A percentile compares a stretch with the other conserved stretches of the same genome.
These are phyloP conservation scores for Vesta saturnalis DNA, from an alignment of 2,888 invertebrate genomes.

Conservation along the genomic window DNA sequence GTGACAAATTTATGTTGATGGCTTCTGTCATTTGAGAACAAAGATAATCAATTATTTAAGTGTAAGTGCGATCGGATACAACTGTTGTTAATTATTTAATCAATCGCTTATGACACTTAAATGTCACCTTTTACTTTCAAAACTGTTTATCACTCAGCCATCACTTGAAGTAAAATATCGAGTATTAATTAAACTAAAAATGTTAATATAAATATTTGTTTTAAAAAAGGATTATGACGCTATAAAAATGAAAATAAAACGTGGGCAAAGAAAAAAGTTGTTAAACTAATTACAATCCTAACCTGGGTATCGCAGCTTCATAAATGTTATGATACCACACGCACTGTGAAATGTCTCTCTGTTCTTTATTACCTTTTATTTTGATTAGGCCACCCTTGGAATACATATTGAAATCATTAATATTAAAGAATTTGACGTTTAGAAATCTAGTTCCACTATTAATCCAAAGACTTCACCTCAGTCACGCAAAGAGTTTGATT, in stretches of 20 bases:
- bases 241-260: slow-evolving; percentile 1
- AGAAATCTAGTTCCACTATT: slow-evolving; percentile 6
- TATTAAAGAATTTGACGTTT: slow-evolving; percentile 7
- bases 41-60: slow-evolving; percentile 6
- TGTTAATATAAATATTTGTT: neutral
- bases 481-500: slow-evolving; percentile 11
- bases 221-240: slow-evolving; percentile 1
- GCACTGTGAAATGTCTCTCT: slow-evolving; percentile 3
- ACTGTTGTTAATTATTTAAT: neutral
- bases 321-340: slow-evolving; percentile 12
- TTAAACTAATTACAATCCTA: slow-evolving; percentile 11
- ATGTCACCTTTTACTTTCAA: neutral
- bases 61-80: neutral
- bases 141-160: neutral
- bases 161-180: neutral
- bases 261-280: slow-evolving; percentile 1
- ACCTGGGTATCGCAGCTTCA: neutral
- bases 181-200: neutral
- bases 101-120: neutral
- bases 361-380: slow-evolving; percentile 12
- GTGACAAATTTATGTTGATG: slow-evolving; percentile 15
- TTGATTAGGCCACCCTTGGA: slow-evolving; percentile 11
- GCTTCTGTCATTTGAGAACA: slow-evolving; percentile 1
- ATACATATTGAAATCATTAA: slow-evolving; percentile 11
- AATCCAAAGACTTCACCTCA: neutral